Conservation (phyloP, 2,113 vertebrate species). For the Choloepus hoffmanni region DNA sequence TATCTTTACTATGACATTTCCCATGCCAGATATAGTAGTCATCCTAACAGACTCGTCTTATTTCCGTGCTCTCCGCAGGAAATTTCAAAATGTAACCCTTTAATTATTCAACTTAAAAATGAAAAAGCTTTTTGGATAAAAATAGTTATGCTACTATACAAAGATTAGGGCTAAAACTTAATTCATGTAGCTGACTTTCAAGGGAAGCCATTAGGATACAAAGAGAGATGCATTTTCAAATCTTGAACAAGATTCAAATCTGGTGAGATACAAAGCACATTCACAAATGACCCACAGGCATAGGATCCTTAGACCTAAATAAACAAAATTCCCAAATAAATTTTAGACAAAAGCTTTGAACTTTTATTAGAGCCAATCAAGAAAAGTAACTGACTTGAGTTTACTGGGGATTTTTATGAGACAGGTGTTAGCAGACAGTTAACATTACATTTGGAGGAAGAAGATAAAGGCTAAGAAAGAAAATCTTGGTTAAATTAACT, state of each 20-base stretch:
- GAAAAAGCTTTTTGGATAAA: constrained; percentile 6
- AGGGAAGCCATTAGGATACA: not conserved
- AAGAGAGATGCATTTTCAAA: not conserved
- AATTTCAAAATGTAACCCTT: constrained; percentile 41
- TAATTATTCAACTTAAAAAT: constrained; percentile 32
- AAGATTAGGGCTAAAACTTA: not conserved
- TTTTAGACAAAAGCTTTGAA: constrained; percentile 31
- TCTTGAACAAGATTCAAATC: not conserved
- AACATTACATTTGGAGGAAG: not conserved
- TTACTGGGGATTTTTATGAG: not conserved
- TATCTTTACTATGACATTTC: not conserved
- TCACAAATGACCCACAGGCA: not conserved
- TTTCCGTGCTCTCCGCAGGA: not conserved
- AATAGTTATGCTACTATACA: not conserved
- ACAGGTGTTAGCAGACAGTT: not conserved
- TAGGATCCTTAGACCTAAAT: not conserved
- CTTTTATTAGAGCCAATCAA: not conserved
- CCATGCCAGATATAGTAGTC: not conserved
- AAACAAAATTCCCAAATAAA: constrained; percentile 32
- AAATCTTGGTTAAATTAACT: not conserved
- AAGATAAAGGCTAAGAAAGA: constrained; percentile 41
- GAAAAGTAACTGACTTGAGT: not conserved
- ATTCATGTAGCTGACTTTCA: not conserved
- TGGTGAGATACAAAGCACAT: not conserved
- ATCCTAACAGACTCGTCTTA: not conserved